Evolutionary conservation across 1,140 invertebrate genomes (phyloP).

Genomic region (Drosophila parvula): DNA sequence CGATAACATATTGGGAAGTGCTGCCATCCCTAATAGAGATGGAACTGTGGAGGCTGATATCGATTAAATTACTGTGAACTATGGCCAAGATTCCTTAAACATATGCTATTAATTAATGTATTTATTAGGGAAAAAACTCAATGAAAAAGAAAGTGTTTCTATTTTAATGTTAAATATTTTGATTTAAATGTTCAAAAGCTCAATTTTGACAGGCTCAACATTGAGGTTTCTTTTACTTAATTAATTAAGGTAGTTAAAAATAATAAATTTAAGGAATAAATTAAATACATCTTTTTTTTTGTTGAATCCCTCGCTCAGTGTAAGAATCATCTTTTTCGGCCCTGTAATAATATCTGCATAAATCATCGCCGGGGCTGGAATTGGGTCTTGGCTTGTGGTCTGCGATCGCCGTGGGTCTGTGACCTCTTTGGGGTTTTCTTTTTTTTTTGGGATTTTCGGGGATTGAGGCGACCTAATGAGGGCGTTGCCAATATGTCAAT

Average conservation of each 20-base stretch:
- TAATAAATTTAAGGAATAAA: too few species aligned
- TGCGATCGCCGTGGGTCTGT: slow-evolving; percentile 9
- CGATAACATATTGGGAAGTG: neutral
- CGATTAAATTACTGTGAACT: too few species aligned
- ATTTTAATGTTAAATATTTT: too few species aligned
- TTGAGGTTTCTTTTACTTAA: too few species aligned
- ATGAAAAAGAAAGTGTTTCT: too few species aligned
- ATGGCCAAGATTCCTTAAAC: too few species aligned
- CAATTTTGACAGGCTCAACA: too few species aligned
- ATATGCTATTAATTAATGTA: too few species aligned
- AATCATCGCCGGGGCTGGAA: slow-evolving; percentile 35
- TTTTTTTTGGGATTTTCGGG: neutral
- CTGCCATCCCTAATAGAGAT: neutral
- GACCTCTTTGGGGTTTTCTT: slow-evolving; percentile 14
- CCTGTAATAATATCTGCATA: slow-evolving; percentile 56
- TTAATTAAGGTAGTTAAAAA: too few species aligned
- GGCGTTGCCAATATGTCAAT: slow-evolving; percentile 78
- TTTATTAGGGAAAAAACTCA: too few species aligned
- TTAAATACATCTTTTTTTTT: too few species aligned
- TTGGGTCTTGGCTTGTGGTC: slow-evolving; percentile 3
- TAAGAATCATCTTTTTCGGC: slow-evolving; percentile 7
- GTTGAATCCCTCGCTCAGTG: slow-evolving; percentile 19
- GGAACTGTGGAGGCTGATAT: neutral
- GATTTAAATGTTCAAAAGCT: too few species aligned
- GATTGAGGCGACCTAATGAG: slow-evolving; percentile 47